Percentiles rank a stretch among this genome's conserved stretches.
Conservation (phyloP, 2,797 vertebrate species). For the Phoebastria nigripes region DNA sequence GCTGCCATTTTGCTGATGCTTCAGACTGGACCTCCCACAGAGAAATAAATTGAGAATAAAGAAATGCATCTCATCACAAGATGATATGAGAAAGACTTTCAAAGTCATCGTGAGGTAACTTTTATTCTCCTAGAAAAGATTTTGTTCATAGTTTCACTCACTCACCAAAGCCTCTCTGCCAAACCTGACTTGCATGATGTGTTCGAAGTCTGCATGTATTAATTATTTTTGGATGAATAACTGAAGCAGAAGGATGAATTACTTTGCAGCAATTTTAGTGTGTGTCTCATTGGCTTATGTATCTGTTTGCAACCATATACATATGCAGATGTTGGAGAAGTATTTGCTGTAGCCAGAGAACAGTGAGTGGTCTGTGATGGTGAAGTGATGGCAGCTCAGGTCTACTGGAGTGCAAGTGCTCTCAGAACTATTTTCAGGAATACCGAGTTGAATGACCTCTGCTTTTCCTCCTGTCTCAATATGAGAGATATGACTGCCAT, state of each 20-base stretch:
- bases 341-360: background rate
- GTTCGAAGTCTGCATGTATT: background rate
- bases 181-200: background rate
- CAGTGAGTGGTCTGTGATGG: background rate
- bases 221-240: background rate
- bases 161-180: background rate
- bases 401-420: background rate
- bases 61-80: background rate
- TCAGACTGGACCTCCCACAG: background rate
- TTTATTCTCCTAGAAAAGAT: background rate
- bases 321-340: background rate
- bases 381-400: background rate
- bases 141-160: background rate
- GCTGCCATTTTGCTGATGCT: slow-evolving; percentile 9
- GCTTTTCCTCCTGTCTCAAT: background rate
- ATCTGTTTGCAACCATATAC: background rate
- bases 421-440: background rate
- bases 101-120: background rate
- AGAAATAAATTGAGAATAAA: slow-evolving; percentile 39
- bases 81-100: background rate
- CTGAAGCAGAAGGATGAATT: background rate
- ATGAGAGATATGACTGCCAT: background rate
- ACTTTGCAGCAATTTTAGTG: background rate
- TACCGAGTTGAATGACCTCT: background rate
- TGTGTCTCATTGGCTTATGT: background rate